A percentile compares a stretch with the other conserved stretches of the same genome.
Conservation (phyloP, 2,888 invertebrate species). For the Galeruca laticollis region DNA sequence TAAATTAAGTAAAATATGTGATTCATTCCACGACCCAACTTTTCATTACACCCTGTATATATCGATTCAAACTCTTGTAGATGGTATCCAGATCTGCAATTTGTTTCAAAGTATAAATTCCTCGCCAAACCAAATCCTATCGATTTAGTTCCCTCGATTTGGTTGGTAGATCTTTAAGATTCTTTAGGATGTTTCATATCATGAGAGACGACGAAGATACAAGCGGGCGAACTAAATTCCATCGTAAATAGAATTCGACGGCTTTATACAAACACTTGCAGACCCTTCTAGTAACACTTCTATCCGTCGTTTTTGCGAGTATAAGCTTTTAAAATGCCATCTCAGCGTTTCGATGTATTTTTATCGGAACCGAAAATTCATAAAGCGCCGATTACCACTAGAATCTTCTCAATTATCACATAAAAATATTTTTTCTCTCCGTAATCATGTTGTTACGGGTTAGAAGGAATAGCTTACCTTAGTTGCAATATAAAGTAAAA, state of each 20-base stretch:
- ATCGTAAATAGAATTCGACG: slow-evolving; percentile 30
- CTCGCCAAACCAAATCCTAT: slow-evolving; percentile 8
- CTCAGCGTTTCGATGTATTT: background rate
- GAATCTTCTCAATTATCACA: background rate
- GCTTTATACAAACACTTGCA: slow-evolving; percentile 30
- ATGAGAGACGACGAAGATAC: slow-evolving; percentile 3
- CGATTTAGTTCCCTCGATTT: slow-evolving; percentile 15
- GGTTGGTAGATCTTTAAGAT: slow-evolving; percentile 8
- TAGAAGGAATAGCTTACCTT: background rate
- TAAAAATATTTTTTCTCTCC: background rate
- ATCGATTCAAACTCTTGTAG: background rate
- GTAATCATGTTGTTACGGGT: background rate
- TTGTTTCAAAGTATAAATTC: slow-evolving; percentile 1
- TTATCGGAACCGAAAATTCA: slow-evolving; percentile 2
- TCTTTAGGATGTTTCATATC: background rate
- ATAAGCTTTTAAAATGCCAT: slow-evolving; percentile 16
- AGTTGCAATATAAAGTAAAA: no score
- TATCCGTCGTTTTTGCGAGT: slow-evolving; percentile 14
- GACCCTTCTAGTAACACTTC: slow-evolving; percentile 28
- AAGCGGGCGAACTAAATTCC: slow-evolving; percentile 26
- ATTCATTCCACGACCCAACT: no score
- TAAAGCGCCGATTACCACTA: background rate
- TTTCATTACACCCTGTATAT: background rate
- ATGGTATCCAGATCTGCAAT: background rate
- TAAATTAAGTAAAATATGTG: no score